A percentile compares a stretch with the other conserved stretches of the same genome.
phyloP scores from a whole-genome alignment of 2,888 invertebrate genomes.

The Tenthredo scrophulariae region DNA sequence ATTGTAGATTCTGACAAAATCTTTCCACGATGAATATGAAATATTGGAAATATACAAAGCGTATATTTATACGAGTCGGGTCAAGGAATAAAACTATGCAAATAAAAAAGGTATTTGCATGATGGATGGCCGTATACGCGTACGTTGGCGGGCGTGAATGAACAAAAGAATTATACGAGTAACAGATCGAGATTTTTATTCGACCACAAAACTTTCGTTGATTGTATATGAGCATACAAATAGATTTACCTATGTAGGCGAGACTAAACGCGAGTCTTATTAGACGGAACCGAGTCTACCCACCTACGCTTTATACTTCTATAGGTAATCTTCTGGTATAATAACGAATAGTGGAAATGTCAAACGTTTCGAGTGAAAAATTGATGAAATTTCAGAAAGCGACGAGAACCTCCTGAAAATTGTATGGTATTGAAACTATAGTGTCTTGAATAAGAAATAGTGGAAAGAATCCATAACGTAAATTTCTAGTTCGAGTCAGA shows the following conservation, averaged over 20 bases:
- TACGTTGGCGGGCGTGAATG: constrained; percentile 41
- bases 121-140: constrained; percentile 35
- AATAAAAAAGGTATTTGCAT: constrained; percentile 21
- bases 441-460: not conserved
- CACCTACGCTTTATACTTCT: not conserved
- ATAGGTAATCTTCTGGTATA: not conserved
- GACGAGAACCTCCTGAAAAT: not conserved
- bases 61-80: constrained; percentile 17
- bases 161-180: constrained; percentile 20
- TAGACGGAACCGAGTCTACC: not conserved
- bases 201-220: not conserved
- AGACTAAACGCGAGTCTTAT: not conserved
- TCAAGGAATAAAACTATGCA: constrained; percentile 59
- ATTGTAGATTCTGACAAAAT: not conserved
- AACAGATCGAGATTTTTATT: constrained; percentile 10
- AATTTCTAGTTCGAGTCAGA: not conserved
- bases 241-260: not conserved
- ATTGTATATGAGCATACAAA: not conserved
- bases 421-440: not conserved
- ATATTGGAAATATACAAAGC: not conserved
- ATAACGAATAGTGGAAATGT: not conserved
- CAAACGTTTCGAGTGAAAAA: not conserved
- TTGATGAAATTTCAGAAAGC: not conserved
- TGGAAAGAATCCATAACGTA: not conserved
- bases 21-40: no score